Percentiles rank a stretch among this genome's conserved stretches.
These are phyloP conservation scores for Aplysina aerophoba DNA, from an alignment of 37 sponge, comb jelly and placozoan species.

Conservation along the genomic window DNA sequence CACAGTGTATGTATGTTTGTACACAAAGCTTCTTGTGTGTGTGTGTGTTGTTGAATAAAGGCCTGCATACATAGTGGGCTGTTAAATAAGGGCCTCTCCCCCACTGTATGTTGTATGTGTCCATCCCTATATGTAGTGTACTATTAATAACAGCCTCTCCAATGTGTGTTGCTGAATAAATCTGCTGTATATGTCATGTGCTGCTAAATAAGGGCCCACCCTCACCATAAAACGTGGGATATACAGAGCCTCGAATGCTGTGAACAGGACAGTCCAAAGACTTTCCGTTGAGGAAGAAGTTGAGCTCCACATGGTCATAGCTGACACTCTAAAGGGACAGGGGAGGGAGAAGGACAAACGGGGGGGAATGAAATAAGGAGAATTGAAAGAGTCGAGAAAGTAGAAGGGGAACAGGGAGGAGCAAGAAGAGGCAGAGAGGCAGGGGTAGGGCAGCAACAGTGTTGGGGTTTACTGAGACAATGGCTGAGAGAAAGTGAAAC, in stretches of 20 bases:
- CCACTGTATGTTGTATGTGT: no score
- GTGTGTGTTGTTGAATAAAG: no score
- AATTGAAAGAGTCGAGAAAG: neutral
- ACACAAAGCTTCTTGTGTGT: no score
- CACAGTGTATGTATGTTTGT: no score
- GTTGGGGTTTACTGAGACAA: no score
- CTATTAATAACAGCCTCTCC: neutral
- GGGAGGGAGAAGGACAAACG: constrained; percentile 2
- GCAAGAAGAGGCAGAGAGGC: neutral
- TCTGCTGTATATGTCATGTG: neutral
- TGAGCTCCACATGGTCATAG: constrained; percentile 96
- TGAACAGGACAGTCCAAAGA: constrained; percentile 81
- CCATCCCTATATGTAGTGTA: no score
- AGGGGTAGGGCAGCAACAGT: neutral
- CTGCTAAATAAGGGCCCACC: neutral
- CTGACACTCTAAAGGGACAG: constrained; percentile 71
- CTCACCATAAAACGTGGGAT: constrained; percentile 93
- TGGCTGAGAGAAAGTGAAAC: no score
- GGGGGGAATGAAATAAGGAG: neutral
- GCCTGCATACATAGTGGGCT: no score
- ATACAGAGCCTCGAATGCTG: constrained; percentile 87
- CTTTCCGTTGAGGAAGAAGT: constrained; percentile 97
- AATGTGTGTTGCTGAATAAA: no score
- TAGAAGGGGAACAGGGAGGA: constrained; percentile 9
- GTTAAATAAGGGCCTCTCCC: no score